Conservation (phyloP, 1,140 invertebrate species). For the Brevipalpus yothersi region DNA sequence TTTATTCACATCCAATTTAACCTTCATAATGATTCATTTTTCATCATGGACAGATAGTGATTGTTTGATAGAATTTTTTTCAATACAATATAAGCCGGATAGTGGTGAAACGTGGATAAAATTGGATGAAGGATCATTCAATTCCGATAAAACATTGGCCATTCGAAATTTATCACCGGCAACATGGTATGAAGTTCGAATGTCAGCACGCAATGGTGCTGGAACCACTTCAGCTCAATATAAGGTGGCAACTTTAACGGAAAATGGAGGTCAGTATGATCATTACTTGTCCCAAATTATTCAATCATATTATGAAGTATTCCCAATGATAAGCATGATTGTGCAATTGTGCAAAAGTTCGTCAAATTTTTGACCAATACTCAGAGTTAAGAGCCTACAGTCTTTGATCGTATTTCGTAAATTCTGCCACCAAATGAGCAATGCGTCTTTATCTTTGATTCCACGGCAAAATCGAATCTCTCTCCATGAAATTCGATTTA, state of each 20-base stretch:
- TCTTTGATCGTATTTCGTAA: too few species aligned
- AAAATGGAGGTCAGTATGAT: constrained; percentile 1
- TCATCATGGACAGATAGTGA: constrained; percentile 27
- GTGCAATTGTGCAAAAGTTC: too few species aligned
- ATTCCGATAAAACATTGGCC: not conserved
- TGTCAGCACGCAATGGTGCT: constrained; percentile 74
- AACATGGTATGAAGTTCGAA: constrained; percentile 55
- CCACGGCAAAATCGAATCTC: too few species aligned
- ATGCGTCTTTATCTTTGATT: too few species aligned
- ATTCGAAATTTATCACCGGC: constrained; percentile 42
- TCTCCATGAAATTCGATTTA: too few species aligned
- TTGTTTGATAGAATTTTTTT: constrained; percentile 24
- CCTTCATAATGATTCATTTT: constrained; percentile 23
- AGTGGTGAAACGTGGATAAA: constrained; percentile 1
- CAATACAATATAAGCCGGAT: constrained; percentile 14
- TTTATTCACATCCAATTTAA: constrained; percentile 18
- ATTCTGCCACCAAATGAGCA: too few species aligned
- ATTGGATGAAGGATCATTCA: not conserved
- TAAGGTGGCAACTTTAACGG: constrained; percentile 35
- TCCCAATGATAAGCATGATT: too few species aligned
- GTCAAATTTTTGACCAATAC: too few species aligned
- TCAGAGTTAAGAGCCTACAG: too few species aligned
- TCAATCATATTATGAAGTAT: too few species aligned
- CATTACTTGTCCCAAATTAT: too few species aligned
- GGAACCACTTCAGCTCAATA: constrained; percentile 65